Evolutionary conservation across 1,140 invertebrate genomes (phyloP).

Genomic region (fruit fly (Drosophila melanogaster)): Release_6_plus_ISO1_MT NC_004354.4:14869501-14870000

Average conservation of each 20-base stretch:
- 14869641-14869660: conserved; percentile 41
- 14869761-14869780: not conserved
- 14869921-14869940: not conserved
- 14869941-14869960: not conserved
- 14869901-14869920: conserved; percentile 2
- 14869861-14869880: conserved; percentile 30
- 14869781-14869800: too few relatives aligned
- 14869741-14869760: conserved; percentile 9
- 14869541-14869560: conserved; percentile 6
- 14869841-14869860: conserved; percentile 38
- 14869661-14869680: conserved; percentile 31
- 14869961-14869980: not conserved
- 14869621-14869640: conserved; percentile 23
- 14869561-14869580: conserved; percentile 60
- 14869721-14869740: conserved; percentile 48
- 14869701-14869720: conserved; percentile 75
- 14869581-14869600: conserved; percentile 11
- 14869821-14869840: not conserved
- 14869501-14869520: conserved; percentile 52
- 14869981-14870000: not conserved
- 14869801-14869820: too few relatives aligned
- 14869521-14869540: conserved; percentile 23
- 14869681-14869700: conserved; percentile 59
- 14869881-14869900: conserved; percentile 21
- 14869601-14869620: not conserved